Evolutionary conservation across 2,113 vertebrate species (phyloP).

Genomic region (Notechis scutatus): DNA sequence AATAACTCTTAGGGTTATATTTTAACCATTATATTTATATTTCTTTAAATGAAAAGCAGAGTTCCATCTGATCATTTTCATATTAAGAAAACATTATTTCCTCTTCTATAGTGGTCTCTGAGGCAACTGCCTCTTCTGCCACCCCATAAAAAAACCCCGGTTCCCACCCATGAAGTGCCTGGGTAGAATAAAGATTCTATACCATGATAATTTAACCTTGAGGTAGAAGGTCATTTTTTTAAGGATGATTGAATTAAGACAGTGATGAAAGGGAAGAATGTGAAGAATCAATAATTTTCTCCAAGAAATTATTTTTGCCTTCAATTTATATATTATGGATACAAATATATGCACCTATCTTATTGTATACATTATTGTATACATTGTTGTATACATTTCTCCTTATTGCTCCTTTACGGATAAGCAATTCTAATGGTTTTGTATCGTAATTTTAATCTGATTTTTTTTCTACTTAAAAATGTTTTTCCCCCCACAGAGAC

Average conservation of each 20-base stretch:
- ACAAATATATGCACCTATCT: fast-evolving
- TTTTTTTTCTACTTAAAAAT: not conserved
- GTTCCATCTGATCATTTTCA: not conserved
- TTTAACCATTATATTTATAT: not conserved
- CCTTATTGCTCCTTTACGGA: not conserved
- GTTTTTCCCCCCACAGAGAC: not conserved
- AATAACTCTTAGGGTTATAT: not conserved
- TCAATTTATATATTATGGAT: not conserved
- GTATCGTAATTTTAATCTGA: not conserved
- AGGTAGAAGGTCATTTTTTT: not conserved
- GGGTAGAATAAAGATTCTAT: not conserved
- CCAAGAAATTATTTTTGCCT: not conserved
- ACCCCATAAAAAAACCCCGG: not conserved
- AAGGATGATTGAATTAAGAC: not conserved
- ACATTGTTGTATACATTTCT: not conserved
- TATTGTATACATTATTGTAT: too few species aligned
- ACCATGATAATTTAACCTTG: not conserved
- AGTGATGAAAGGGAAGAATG: not conserved
- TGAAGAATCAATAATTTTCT: not conserved
- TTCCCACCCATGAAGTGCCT: not conserved
- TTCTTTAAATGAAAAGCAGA: not conserved
- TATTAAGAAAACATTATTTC: not conserved
- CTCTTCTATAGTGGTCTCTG: not conserved
- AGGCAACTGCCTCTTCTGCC: not conserved
- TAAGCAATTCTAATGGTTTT: not conserved